Base-by-base conservation (phyloP, 92 coral and sea anemone genomes). In the Phenganax marumi region DNA sequence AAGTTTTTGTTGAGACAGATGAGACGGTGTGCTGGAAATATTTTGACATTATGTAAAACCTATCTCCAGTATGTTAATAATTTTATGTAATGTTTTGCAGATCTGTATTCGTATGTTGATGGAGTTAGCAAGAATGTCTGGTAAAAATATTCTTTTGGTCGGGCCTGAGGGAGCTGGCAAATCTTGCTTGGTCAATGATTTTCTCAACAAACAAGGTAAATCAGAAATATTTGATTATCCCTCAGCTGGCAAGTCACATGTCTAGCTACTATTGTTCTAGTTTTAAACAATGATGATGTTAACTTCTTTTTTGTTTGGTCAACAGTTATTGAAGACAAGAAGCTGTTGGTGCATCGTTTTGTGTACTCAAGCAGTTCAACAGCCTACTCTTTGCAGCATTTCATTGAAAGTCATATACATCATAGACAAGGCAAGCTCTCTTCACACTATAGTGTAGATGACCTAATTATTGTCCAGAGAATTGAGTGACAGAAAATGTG, bases 131-230 rank as follows among this genome's bases (percentile, higher is more conserved):
- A 89, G 96, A 74, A 91, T 92, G 68, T 96, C 99, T 26, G 97
- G 97, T 57, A 88, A 96, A 72, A 96, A 96, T 77, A 91, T 96
- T 71, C 77, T 96, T 73, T 68, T 94, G 12, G 93, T 97, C 11
- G 98, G 98, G 0, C 97, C 98, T 0, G 82, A 72, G 22, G 98
- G 98, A 6, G 93, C 97, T 76, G 98, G 98, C 11, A 94, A 94
- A 84, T 92, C 97, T 2, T 92, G 94, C 10, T 91, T 94, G 1
- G 89, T 94, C 68, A 90, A 89, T 61, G 98, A 94, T 80, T 92
- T 94, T 77, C 83, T 94, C 14, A 92, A 92, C 90, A 92, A 90
- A 74, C 98, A 94, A 94, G 98, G 98, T 93, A 50, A 63, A 9
- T 14, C 18, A 21, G 68, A 21, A 14, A 8, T 19, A 47, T 52